Evolutionary conservation across 2,113 vertebrate species (phyloP).

Genomic region (Mesembrinibis cayennensis): DNA sequence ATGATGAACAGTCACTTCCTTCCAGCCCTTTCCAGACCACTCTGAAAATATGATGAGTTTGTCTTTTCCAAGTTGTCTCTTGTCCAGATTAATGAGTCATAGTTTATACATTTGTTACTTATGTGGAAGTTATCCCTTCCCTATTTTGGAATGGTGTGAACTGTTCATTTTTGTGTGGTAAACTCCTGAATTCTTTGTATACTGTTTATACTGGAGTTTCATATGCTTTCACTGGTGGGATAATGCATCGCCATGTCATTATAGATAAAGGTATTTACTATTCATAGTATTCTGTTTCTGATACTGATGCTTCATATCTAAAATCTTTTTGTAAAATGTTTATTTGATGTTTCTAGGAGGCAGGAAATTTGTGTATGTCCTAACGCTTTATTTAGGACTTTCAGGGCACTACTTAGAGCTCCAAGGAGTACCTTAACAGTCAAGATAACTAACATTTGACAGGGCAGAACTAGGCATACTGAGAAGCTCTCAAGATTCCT

Average conservation of each 20-base stretch:
- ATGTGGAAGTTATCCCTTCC: background rate
- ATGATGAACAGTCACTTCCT: background rate
- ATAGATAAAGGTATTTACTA: background rate
- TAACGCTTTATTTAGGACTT: background rate
- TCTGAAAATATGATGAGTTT: background rate
- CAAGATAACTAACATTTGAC: background rate
- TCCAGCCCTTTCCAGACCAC: background rate
- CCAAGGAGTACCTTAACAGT: background rate
- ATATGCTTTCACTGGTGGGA: background rate
- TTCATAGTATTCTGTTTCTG: background rate
- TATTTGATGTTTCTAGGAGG: background rate
- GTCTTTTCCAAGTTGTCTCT: constrained; percentile 8
- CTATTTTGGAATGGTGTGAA: background rate
- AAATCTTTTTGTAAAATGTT: background rate
- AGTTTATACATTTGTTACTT: background rate
- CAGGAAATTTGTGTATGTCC: background rate
- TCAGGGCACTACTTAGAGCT: background rate
- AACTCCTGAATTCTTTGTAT: background rate
- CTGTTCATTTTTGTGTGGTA: background rate
- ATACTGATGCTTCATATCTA: background rate
- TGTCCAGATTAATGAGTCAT: constrained; percentile 17
- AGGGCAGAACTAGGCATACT: background rate
- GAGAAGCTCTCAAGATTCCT: background rate
- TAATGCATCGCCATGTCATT: background rate
- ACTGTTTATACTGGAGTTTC: background rate